phyloP scores from a whole-genome alignment of 2,113 vertebrate species.

The Rallus limicola region DNA sequence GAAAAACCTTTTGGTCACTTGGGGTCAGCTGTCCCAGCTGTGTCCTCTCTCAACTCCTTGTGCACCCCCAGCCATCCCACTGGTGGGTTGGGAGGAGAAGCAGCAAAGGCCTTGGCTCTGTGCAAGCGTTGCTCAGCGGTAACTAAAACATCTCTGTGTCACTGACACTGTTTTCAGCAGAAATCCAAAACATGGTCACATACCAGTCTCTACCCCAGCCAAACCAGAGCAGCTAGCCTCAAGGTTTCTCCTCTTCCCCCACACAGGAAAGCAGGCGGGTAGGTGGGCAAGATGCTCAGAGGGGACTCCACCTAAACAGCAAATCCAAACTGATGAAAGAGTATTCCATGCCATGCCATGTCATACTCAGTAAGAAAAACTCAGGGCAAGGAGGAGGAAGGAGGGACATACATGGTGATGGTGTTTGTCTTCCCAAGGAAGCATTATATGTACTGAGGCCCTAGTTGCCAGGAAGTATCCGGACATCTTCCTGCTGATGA shows the following conservation, averaged over 20 bases:
- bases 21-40: too few relatives aligned
- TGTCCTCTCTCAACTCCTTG: too few relatives aligned
- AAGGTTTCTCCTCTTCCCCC: background rate
- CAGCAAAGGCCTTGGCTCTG: too few relatives aligned
- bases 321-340: background rate
- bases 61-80: too few relatives aligned
- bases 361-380: background rate
- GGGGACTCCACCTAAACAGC: background rate
- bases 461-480: background rate
- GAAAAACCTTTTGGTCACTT: too few relatives aligned
- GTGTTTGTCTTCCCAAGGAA: background rate
- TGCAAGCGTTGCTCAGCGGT: too few relatives aligned
- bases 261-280: background rate
- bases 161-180: too few relatives aligned
- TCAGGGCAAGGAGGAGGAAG: background rate
- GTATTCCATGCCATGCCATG: background rate
- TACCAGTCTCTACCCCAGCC: too few relatives aligned
- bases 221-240: background rate
- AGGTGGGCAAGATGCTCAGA: background rate
- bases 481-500: background rate
- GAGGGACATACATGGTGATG: rapidly evolving
- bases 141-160: too few relatives aligned
- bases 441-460: background rate
- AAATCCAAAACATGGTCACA: too few relatives aligned
- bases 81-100: too few relatives aligned